These are phyloP conservation scores for Drosophila chauvacae DNA, from an alignment of 1,140 invertebrate species.

Conservation along the genomic window DNA sequence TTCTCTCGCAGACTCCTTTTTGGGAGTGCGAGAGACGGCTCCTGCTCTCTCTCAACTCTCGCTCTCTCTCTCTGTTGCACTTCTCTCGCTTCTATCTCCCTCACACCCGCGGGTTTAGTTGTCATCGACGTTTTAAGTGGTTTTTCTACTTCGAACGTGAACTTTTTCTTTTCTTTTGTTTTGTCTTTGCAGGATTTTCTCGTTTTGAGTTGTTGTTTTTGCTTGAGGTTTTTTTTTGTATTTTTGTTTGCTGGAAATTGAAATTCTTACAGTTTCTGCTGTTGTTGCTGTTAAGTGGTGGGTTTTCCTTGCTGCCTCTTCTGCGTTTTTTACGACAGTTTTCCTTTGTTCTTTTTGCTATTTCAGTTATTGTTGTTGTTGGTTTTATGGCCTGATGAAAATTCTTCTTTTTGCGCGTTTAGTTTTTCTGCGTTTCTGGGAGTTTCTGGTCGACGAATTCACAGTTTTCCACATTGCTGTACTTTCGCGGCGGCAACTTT, in stretches of 20 bases:
- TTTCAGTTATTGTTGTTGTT: conserved; percentile 20
- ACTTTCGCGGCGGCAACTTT: conserved; percentile 70
- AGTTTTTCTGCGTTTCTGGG: conserved; percentile 78
- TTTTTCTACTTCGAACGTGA: conserved; percentile 78
- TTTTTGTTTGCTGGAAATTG: conserved; percentile 68
- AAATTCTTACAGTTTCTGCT: conserved; percentile 75
- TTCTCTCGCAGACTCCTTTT: conserved; percentile 66
- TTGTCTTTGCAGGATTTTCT: conserved; percentile 73
- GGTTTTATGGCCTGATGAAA: conserved; percentile 67
- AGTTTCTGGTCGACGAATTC: conserved; percentile 80
- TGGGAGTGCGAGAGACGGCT: conserved; percentile 9
- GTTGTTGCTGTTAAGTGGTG: conserved; percentile 74
- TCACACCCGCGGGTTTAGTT: conserved; percentile 48
- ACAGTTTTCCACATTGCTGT: conserved; percentile 83
- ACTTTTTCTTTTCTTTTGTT: conserved; percentile 65
- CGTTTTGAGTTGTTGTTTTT: conserved; percentile 54
- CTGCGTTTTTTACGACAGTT: conserved; percentile 67
- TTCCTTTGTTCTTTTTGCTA: conserved; percentile 39
- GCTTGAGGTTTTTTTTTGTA: conserved; percentile 40
- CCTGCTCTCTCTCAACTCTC: conserved; percentile 18
- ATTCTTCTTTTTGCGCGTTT: conserved; percentile 83
- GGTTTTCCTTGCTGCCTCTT: conserved; percentile 77
- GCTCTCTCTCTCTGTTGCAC: conserved; percentile 7
- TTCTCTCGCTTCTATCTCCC: conserved; percentile 26
- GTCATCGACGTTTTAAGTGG: conserved; percentile 81